Base-by-base conservation (phyloP, 1,140 invertebrate genomes). In the Paramacrobiotus metropolitanus region DNA sequence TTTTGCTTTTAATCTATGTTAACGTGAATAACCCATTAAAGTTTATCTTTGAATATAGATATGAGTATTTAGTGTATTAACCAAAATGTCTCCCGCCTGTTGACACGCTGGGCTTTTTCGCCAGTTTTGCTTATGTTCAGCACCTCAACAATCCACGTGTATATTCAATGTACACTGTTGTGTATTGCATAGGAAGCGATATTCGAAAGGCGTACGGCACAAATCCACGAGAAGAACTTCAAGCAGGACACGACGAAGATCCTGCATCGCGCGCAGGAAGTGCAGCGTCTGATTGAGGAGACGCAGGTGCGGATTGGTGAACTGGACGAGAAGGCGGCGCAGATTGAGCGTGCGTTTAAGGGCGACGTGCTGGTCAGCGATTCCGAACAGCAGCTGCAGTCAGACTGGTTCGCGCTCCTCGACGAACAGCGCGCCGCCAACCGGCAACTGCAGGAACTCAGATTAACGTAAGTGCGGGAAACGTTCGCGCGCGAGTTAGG, bases 231-330 rank as follows among this genome's bases (percentile, higher is more conserved):
- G 24, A 15, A 24, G 24, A 20, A 20, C 28, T 28, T 20, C 4
- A 55, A 55, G 24, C 48, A 55, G 48, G 48, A 55, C 4, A 55
- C 48, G 48, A 55, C 48, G 4, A 55, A 55, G 48, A 20, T 55
- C 4, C 15, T 55, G 4, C 48, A 55, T 55, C 15, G 28, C 9
- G 48, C 48, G 15, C 48, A 55, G 48, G 48, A 55, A 24, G 28
- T 55, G 15, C 48, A 55, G 24, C 15, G 48, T 4, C 24, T 55
- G 48, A 55, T 55, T 28, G 48, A 55, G 15, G 48, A 55, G 24
- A 55, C 48, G 15, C 15, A 55, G 24, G 15, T 28, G 4, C 48
- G 28, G 4, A 9, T 55, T 9, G 24, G 4, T 9, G 48, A 55
- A 9, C 48, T 55, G 15, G 28, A 55, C 24, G 15, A 28, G 48